These are phyloP conservation scores for Papilio aristodemus DNA, from an alignment of 1,140 invertebrate species.

Conservation along the genomic window DNA sequence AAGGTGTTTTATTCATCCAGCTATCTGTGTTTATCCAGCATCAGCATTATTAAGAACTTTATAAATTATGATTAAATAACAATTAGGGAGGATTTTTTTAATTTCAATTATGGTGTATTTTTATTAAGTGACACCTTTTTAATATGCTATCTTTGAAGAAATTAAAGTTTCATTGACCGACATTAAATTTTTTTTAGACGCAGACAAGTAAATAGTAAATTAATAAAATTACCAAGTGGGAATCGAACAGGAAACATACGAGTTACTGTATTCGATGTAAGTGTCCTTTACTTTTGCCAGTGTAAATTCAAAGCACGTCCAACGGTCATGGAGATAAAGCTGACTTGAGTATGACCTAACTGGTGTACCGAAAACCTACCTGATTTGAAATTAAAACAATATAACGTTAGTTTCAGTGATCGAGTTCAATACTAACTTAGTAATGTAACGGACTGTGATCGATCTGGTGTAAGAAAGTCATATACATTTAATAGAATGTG, in stretches of 20 bases:
- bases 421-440: slow-evolving; percentile 43
- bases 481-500: neutral
- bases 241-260: neutral
- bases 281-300: neutral
- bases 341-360: slow-evolving; percentile 30
- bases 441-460: neutral
- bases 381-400: slow-evolving; percentile 49
- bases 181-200: too few relatives aligned
- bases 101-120: too few relatives aligned
- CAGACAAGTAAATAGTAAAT: too few relatives aligned
- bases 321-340: slow-evolving; percentile 23
- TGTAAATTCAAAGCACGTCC: neutral
- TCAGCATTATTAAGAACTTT: too few relatives aligned
- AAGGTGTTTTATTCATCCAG: too few relatives aligned
- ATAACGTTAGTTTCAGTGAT: slow-evolving; percentile 56
- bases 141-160: too few relatives aligned
- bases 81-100: too few relatives aligned
- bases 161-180: too few relatives aligned
- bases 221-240: too few relatives aligned
- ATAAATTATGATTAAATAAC: too few relatives aligned
- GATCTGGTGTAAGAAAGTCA: neutral
- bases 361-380: slow-evolving; percentile 34
- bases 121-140: too few relatives aligned
- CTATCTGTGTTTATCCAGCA: too few relatives aligned
- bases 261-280: neutral